phyloP scores from a whole-genome alignment of 2,113 vertebrate genomes.

The Macroglossus sobrinus region DNA sequence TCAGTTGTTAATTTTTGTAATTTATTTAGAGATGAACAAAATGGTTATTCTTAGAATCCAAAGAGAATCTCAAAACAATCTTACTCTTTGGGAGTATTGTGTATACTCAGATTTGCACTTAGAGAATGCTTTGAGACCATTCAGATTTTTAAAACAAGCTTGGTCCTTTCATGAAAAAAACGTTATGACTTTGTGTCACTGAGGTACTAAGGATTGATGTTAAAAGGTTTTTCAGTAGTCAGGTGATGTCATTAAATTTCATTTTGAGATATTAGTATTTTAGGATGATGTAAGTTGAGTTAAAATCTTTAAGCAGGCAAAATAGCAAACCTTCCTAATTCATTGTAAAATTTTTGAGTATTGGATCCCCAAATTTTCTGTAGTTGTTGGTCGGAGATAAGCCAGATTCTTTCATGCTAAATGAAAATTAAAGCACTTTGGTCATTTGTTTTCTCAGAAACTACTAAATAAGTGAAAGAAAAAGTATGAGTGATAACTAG shows the following conservation, averaged over 20 bases:
- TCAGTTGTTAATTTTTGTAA: background rate
- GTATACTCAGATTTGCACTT: background rate
- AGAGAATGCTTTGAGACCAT: background rate
- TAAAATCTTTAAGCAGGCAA: background rate
- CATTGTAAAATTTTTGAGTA: background rate
- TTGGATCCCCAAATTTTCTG: background rate
- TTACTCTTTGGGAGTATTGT: background rate
- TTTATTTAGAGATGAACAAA: slow-evolving; percentile 41
- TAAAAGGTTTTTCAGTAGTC: slow-evolving; percentile 32
- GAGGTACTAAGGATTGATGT: background rate
- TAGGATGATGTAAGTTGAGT: background rate
- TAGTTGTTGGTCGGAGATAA: background rate
- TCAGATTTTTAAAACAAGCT: slow-evolving; percentile 6
- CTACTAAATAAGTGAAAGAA: slow-evolving; percentile 26
- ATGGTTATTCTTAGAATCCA: background rate
- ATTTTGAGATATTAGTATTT: slow-evolving; percentile 17
- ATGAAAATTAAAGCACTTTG: slow-evolving; percentile 38
- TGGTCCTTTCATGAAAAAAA: background rate
- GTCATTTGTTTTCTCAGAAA: slow-evolving; percentile 45
- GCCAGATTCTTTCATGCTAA: slow-evolving; percentile 11
- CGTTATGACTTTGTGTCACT: background rate
- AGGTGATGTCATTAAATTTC: slow-evolving; percentile 32
- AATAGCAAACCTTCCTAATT: background rate
- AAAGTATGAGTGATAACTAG: background rate
- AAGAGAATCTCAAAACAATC: background rate